Percentiles rank a stretch among this genome's conserved stretches.
Conservation (phyloP, 1,140 invertebrate species). For the Ephestia elutella region DNA sequence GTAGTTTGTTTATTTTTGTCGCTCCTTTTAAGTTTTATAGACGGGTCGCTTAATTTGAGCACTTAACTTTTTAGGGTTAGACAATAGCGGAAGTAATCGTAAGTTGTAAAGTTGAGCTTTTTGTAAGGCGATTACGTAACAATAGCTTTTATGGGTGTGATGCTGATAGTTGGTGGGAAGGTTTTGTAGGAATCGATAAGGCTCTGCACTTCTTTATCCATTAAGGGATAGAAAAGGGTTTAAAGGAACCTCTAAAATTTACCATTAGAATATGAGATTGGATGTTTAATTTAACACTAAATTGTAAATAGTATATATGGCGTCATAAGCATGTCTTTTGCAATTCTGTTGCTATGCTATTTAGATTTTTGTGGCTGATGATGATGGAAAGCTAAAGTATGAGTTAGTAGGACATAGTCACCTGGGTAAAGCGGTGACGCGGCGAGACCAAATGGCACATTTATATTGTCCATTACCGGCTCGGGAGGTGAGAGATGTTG, state of each 20-base stretch:
- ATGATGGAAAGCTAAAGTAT: no score
- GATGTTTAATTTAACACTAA: no score
- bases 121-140: not conserved
- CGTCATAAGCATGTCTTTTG: no score
- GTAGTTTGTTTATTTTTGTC: conserved; percentile 48
- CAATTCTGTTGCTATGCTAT: no score
- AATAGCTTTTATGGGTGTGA: not conserved
- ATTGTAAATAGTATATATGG: no score
- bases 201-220: not conserved
- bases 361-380: no score
- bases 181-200: conserved; percentile 12
- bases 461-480: conserved; percentile 68
- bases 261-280: no score
- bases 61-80: conserved; percentile 23
- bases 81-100: conserved; percentile 32
- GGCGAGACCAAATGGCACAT: conserved; percentile 55
- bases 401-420: no score
- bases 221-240: no score
- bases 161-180: conserved; percentile 16
- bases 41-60: conserved; percentile 35
- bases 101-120: conserved; percentile 1
- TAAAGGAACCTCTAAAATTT: no score
- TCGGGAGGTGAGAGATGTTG: conserved; percentile 66
- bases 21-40: conserved; percentile 36
- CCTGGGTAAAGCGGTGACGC: not conserved